Conservation (phyloP, 2,888 invertebrate species). For the Drosophila tanythrix region DNA sequence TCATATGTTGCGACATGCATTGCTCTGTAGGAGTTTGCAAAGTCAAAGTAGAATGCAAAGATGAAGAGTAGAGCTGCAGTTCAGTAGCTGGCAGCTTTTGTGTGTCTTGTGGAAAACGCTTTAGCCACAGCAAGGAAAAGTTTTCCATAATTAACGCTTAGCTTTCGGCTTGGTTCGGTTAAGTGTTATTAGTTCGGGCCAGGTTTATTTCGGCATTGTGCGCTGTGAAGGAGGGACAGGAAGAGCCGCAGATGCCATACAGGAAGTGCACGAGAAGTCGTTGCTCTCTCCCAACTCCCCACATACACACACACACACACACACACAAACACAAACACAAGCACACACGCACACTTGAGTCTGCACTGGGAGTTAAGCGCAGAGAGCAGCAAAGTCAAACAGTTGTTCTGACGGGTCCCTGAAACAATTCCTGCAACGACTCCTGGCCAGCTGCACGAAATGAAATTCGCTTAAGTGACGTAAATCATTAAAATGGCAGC, state of each 20-base stretch:
- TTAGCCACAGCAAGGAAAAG: slow-evolving; percentile 60
- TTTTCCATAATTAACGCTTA: slow-evolving; percentile 78
- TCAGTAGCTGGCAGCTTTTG: slow-evolving; percentile 69
- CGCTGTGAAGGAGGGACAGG: background rate
- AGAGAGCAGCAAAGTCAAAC: slow-evolving; percentile 31
- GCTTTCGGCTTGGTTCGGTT: slow-evolving; percentile 59
- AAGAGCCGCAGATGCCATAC: slow-evolving; percentile 2
- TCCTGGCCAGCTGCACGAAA: slow-evolving; percentile 50
- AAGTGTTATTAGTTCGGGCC: slow-evolving; percentile 74
- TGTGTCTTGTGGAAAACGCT: slow-evolving; percentile 58
- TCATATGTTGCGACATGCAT: slow-evolving; percentile 72
- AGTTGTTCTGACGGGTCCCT: slow-evolving; percentile 51
- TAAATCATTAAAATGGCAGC: slow-evolving; percentile 73
- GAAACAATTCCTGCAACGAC: slow-evolving; percentile 3
- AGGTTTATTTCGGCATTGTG: slow-evolving; percentile 26
- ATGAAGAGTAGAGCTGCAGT: slow-evolving; percentile 26
- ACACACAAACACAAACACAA: slow-evolving; percentile 1
- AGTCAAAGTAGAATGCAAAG: background rate
- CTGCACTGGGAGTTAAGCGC: slow-evolving; percentile 34
- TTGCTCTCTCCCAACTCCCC: slow-evolving; percentile 28
- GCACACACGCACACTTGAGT: slow-evolving; percentile 23
- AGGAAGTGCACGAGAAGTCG: slow-evolving; percentile 55
- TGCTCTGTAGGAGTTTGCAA: slow-evolving; percentile 31
- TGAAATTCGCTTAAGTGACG: slow-evolving; percentile 64
- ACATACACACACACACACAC: background rate